Conservation (phyloP, 2,113 vertebrate species). For the Brachyhypopomus gauderio region DNA sequence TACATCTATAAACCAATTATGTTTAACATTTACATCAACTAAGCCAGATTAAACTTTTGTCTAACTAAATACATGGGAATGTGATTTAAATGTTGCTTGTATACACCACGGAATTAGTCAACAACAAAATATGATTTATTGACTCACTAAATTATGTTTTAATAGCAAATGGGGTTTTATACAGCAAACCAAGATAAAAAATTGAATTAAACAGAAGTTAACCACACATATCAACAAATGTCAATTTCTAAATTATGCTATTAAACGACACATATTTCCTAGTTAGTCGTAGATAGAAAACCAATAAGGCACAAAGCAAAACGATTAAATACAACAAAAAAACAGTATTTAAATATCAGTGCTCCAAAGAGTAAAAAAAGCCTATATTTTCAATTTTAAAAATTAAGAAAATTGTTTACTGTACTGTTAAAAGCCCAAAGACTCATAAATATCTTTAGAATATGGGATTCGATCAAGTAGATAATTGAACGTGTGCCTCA, state of each 20-base stretch:
- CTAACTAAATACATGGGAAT: not conserved
- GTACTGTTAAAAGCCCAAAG: no score
- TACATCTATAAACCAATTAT: not conserved
- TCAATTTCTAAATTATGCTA: not conserved
- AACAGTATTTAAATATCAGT: not conserved
- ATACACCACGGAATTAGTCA: not conserved
- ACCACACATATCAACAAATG: not conserved
- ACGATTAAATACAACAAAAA: not conserved
- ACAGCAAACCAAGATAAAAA: constrained; percentile 3
- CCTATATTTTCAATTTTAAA: not conserved
- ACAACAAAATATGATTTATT: not conserved
- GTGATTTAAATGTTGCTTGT: not conserved
- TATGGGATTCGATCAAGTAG: not conserved
- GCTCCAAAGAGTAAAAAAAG: not conserved
- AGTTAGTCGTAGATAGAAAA: not conserved
- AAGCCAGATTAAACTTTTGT: not conserved
- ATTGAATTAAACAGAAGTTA: not conserved
- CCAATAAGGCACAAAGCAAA: not conserved
- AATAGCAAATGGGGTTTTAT: not conserved
- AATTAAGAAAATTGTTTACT: not conserved
- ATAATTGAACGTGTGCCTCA: not conserved
- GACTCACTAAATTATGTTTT: not conserved
- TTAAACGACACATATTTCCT: not conserved
- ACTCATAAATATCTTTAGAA: not conserved
- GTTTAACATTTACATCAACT: not conserved